Conservation (phyloP, 1,140 invertebrate genomes). For the Macrobrachium rosenbergii region DNA sequence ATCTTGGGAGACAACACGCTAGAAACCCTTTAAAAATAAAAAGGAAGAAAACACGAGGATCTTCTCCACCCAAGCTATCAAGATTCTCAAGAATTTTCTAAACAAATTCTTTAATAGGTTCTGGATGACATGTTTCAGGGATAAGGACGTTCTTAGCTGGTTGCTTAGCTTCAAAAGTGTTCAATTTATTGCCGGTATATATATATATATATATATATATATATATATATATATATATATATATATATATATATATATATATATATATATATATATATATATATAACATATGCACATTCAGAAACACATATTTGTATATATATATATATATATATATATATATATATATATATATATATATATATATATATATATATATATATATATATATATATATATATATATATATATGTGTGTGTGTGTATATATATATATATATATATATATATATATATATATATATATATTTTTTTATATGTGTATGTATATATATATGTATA, state of each 20-base stretch:
- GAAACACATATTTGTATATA: background rate
- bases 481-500: background rate
- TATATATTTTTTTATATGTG: conserved; percentile 10
- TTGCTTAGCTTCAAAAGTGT: no score
- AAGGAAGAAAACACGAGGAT: no score
- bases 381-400: conserved; percentile 23
- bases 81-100: no score
- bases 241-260: conserved; percentile 13
- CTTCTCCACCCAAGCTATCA: no score
- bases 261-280: background rate
- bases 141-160: no score
- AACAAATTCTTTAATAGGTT: no score
- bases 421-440: conserved; percentile 14
- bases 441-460: conserved; percentile 12
- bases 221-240: conserved; percentile 21
- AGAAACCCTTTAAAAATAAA: no score
- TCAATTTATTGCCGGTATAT: background rate
- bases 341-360: conserved; percentile 21
- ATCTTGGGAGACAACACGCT: no score
- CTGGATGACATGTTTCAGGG: no score
- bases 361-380: conserved; percentile 1
- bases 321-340: no score
- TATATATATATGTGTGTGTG: background rate
- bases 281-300: background rate
- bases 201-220: conserved; percentile 1